Percentiles rank a stretch among this genome's conserved stretches.
Conservation (phyloP, 1,140 invertebrate genomes). For the Drosophila subobscura region DNA sequence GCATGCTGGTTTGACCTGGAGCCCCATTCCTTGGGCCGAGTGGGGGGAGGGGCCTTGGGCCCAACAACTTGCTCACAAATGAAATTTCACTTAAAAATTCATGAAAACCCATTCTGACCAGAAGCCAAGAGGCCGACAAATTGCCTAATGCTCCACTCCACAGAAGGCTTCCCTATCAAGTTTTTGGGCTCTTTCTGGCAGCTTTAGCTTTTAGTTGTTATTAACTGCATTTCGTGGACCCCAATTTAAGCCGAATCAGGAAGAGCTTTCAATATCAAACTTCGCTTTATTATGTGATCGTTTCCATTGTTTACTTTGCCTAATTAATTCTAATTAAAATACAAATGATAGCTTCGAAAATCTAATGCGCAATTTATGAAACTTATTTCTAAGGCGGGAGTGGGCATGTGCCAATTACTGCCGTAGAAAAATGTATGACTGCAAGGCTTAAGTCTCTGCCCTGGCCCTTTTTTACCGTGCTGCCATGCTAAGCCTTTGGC, state of each 20-base stretch:
- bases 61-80: conserved; percentile 55
- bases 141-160: conserved; percentile 13
- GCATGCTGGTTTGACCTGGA: conserved; percentile 39
- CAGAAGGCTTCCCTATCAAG: background rate
- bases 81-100: conserved; percentile 72
- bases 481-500: no score
- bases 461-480: no score
- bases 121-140: conserved; percentile 46
- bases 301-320: no score
- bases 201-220: no score
- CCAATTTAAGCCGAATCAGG: no score
- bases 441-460: no score
- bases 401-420: no score
- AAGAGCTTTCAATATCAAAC: background rate
- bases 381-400: background rate
- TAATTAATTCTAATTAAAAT: no score
- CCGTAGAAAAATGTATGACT: no score
- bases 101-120: conserved; percentile 66
- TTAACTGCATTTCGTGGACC: no score
- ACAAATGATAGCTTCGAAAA: background rate
- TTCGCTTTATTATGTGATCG: no score
- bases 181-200: background rate
- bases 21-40: conserved; percentile 20
- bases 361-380: background rate
- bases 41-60: conserved; percentile 1